A percentile compares a stretch with the other conserved stretches of the same genome.
phyloP scores from a whole-genome alignment of 2,797 vertebrate genomes.

The Valencia hispanica region DNA sequence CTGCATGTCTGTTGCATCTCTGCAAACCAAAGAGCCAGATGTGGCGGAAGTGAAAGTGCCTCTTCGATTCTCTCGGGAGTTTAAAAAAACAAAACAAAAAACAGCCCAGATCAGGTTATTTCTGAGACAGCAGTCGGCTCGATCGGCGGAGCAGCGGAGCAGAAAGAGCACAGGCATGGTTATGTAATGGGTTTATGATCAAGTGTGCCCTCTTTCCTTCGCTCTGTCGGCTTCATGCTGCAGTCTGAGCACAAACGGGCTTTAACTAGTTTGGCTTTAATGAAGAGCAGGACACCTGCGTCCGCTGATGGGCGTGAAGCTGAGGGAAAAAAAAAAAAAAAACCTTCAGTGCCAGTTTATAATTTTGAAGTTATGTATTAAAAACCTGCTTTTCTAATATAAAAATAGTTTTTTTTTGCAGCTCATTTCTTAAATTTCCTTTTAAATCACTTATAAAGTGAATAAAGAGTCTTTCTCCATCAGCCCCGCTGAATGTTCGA shows the following conservation, averaged over 20 bases:
- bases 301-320: too few species aligned
- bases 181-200: constrained; percentile 49
- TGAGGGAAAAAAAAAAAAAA: too few species aligned
- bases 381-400: neutral
- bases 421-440: neutral
- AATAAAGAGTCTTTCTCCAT: neutral
- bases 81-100: constrained; percentile 1
- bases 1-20: constrained; percentile 4
- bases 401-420: neutral
- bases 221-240: neutral
- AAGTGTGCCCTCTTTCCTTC: constrained; percentile 6
- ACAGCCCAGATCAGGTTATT: constrained; percentile 37
- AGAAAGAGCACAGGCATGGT: constrained; percentile 48
- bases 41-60: constrained; percentile 41
- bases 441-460: neutral
- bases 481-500: neutral
- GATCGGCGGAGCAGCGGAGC: constrained; percentile 52
- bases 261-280: neutral
- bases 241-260: constrained; percentile 1
- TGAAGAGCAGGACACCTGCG: too few species aligned
- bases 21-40: constrained; percentile 17
- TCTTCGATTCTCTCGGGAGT: constrained; percentile 39
- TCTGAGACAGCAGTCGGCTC: constrained; percentile 30
- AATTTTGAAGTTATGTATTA: too few species aligned
- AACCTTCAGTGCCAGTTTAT: too few species aligned